phyloP scores from a whole-genome alignment of 2,797 vertebrate genomes.

The Karalla daura region DNA sequence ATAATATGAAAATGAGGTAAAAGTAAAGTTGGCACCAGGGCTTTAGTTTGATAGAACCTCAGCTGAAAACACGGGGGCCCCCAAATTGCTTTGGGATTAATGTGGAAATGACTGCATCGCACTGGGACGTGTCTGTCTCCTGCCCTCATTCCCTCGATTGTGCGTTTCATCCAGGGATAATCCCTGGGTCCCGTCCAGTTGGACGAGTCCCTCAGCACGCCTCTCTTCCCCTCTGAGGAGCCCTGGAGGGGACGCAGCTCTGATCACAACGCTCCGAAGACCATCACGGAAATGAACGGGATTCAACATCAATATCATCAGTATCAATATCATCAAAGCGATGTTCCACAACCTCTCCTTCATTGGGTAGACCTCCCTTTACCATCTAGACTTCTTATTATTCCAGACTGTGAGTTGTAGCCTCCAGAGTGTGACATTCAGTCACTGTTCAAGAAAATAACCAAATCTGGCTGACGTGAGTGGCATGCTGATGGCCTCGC shows the following conservation, averaged over 20 bases:
- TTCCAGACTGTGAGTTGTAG: neutral
- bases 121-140: constrained; percentile 4
- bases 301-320: too few species aligned
- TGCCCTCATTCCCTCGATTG: constrained; percentile 19
- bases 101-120: constrained; percentile 14
- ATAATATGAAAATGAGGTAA: neutral
- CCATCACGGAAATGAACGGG: constrained; percentile 1
- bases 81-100: constrained; percentile 17
- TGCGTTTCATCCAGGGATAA: constrained; percentile 43
- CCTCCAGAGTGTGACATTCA: neutral
- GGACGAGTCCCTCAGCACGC: constrained; percentile 32
- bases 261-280: neutral
- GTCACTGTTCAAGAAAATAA: neutral
- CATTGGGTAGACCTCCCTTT: neutral
- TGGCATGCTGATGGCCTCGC: neutral
- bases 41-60: neutral
- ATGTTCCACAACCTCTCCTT: neutral
- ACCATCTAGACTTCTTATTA: neutral
- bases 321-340: neutral
- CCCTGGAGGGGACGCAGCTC: constrained; percentile 20
- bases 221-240: constrained; percentile 35
- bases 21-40: constrained; percentile 1
- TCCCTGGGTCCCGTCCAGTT: constrained; percentile 42
- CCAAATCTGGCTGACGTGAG: neutral
- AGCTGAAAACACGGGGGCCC: constrained; percentile 2